Evolutionary conservation across 2,888 invertebrate species (phyloP).

Genomic region (Spodoptera exigua): DNA sequence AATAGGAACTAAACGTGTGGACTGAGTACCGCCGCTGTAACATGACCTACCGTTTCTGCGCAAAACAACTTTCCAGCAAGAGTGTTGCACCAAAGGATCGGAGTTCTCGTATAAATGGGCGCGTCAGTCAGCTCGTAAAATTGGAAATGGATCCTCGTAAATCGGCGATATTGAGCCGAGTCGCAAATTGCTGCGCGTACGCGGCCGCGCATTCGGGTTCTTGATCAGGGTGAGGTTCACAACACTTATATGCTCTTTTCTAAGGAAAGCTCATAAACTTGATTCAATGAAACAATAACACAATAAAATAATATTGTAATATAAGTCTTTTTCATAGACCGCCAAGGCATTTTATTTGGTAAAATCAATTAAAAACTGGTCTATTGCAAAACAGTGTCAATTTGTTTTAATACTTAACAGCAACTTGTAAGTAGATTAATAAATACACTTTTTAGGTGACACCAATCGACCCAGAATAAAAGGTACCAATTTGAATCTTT

Average conservation of each 20-base stretch:
- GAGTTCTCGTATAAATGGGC: conserved; percentile 73
- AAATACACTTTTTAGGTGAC: too few species aligned
- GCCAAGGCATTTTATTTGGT: conserved; percentile 8
- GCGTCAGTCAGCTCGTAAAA: conserved; percentile 80
- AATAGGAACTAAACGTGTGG: conserved; percentile 71
- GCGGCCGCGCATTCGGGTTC: conserved; percentile 76
- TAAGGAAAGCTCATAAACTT: conserved; percentile 63
- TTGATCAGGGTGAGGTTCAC: conserved; percentile 69
- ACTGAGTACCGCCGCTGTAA: conserved; percentile 65
- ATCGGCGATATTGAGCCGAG: conserved; percentile 78
- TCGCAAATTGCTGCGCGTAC: conserved; percentile 81
- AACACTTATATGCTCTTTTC: conserved; percentile 56
- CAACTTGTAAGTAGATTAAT: too few species aligned
- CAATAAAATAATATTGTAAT: conserved; percentile 50
- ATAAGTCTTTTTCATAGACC: conserved; percentile 31
- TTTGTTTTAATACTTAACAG: too few species aligned
- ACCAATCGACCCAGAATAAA: too few species aligned
- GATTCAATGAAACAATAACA: conserved; percentile 60
- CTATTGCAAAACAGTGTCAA: neutral
- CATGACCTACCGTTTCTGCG: conserved; percentile 61
- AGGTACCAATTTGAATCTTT: too few species aligned
- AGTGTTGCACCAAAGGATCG: conserved; percentile 60
- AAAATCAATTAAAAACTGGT: conserved; percentile 34
- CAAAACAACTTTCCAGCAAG: conserved; percentile 56
- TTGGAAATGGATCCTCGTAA: conserved; percentile 83